phyloP scores from a whole-genome alignment of 2,797 vertebrate genomes.

The Toxotes lorentzi region DNA sequence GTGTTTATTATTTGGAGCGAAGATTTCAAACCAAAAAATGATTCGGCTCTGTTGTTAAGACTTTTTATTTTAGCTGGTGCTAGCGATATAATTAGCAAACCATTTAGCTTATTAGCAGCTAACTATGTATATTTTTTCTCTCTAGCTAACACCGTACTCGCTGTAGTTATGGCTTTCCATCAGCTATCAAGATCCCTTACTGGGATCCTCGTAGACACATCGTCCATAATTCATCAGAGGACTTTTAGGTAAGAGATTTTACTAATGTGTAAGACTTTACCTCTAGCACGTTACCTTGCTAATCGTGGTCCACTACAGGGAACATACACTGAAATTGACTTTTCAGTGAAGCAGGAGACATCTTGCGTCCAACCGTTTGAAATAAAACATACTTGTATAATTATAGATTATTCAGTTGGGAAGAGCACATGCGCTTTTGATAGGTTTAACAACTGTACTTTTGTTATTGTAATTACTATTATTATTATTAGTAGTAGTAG shows the following conservation, averaged over 20 bases:
- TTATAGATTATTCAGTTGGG: neutral
- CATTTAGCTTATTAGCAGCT: conserved; percentile 36
- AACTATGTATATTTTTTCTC: conserved; percentile 33
- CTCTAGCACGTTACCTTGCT: neutral
- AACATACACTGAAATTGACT: too few species aligned
- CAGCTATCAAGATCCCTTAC: conserved; percentile 61
- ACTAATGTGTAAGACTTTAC: neutral
- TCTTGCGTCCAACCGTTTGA: too few species aligned
- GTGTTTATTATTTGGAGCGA: neutral
- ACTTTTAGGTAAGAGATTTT: conserved; percentile 79
- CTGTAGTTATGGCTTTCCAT: conserved; percentile 65
- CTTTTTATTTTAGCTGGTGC: conserved; percentile 1
- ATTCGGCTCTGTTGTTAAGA: neutral
- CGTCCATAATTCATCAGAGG: conserved; percentile 60
- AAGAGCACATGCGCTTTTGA: neutral
- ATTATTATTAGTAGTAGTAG: too few species aligned
- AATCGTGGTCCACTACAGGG: too few species aligned
- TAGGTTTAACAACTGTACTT: neutral
- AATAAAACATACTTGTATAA: neutral
- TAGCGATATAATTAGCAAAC: neutral
- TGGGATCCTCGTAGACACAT: conserved; percentile 53
- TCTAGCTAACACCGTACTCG: conserved; percentile 3
- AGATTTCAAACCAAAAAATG: accelerated
- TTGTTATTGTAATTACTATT: neutral
- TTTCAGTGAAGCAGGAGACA: too few species aligned